Conservation (phyloP, 2,797 vertebrate genomes). For the Leucoraja ocellata region DNA sequence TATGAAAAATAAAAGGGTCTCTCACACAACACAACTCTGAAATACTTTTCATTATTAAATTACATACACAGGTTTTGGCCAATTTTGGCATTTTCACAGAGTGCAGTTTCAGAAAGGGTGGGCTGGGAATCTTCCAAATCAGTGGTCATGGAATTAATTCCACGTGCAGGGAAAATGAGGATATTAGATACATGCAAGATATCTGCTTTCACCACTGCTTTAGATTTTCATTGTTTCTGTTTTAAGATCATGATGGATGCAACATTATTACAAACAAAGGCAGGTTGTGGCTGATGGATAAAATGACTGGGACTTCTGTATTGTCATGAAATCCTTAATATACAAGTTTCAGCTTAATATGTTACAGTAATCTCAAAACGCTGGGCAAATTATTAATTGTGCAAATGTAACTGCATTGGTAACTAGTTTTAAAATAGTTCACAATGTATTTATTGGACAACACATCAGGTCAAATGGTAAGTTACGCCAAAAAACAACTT, state of each 20-base stretch:
- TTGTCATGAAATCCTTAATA: slow-evolving; percentile 8
- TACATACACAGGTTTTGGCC: not conserved
- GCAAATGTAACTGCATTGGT: slow-evolving; percentile 1
- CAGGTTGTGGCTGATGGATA: not conserved
- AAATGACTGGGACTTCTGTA: not conserved
- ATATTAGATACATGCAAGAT: not conserved
- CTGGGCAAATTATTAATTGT: not conserved
- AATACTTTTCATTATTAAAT: slow-evolving; percentile 20
- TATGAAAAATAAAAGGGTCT: not conserved
- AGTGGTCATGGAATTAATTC: not conserved
- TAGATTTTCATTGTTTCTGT: not conserved
- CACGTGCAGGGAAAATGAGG: not conserved
- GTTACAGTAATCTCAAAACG: slow-evolving; percentile 20
- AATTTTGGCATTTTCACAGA: not conserved
- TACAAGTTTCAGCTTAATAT: slow-evolving; percentile 14
- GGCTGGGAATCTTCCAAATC: not conserved
- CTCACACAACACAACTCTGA: not conserved
- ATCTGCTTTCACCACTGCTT: slow-evolving; percentile 1
- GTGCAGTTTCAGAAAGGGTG: not conserved
- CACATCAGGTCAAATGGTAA: not conserved
- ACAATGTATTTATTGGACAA: not conserved
- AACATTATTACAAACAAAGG: slow-evolving; percentile 1
- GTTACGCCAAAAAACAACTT: not conserved
- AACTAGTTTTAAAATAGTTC: slow-evolving; percentile 9
- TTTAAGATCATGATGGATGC: not conserved